A percentile compares a stretch with the other conserved stretches of the same genome.
These are phyloP conservation scores for Tragopan temminckii DNA, from an alignment of 2,797 vertebrate species.

Conservation along the genomic window DNA sequence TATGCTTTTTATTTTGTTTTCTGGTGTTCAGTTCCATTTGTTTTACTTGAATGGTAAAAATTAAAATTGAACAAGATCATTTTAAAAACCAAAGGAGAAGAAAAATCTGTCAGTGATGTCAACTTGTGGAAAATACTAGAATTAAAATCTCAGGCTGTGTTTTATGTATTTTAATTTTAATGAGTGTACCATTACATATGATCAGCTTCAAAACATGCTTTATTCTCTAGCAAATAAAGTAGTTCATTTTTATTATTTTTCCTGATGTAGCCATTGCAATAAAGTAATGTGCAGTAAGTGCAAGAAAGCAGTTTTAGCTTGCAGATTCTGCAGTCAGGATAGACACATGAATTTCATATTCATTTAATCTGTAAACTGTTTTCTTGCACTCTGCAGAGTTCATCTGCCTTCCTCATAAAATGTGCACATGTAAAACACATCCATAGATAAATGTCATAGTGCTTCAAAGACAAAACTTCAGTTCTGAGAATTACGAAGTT, in stretches of 20 bases:
- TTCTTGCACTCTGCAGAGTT: neutral
- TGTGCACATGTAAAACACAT: neutral
- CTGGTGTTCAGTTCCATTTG: conserved; percentile 36
- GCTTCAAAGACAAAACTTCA: conserved; percentile 25
- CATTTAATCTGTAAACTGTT: neutral
- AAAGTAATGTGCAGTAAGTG: neutral
- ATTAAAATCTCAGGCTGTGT: conserved; percentile 64
- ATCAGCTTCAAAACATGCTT: conserved; percentile 10
- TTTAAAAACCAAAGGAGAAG: conserved; percentile 68
- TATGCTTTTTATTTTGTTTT: conserved; percentile 25
- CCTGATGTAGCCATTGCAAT: neutral
- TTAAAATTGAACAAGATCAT: neutral
- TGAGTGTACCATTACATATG: conserved; percentile 15
- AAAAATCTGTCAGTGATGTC: neutral
- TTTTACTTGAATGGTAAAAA: conserved; percentile 57
- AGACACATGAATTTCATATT: neutral
- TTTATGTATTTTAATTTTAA: conserved; percentile 54
- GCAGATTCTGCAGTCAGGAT: neutral
- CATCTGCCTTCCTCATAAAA: conserved; percentile 20
- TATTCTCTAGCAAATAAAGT: conserved; percentile 49
- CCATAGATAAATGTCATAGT: neutral
- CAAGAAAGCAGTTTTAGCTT: neutral
- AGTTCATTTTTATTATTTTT: neutral
- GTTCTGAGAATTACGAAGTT: conserved; percentile 21
- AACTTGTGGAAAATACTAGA: conserved; percentile 25